phyloP scores from a whole-genome alignment of 1,140 invertebrate genomes.

The Stenopsyche tienmushanensis region DNA sequence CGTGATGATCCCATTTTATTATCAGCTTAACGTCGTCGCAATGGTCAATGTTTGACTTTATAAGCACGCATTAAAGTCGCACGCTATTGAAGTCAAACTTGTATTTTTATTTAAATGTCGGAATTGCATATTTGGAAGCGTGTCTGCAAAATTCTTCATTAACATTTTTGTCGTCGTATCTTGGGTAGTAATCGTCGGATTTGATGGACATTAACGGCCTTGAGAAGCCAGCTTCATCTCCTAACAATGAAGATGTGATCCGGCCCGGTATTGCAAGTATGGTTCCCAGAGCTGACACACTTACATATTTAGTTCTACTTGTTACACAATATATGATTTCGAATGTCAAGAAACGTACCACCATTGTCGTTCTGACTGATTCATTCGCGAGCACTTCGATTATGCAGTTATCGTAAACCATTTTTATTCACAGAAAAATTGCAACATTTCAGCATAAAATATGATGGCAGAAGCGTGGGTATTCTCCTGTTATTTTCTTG shows the following conservation, averaged over 20 bases:
- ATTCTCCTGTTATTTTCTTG: no score
- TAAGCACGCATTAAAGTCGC: no score
- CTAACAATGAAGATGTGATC: conserved; percentile 12
- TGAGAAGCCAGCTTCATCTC: background rate
- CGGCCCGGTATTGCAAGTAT: background rate
- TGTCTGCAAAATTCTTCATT: no score
- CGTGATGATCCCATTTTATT: background rate
- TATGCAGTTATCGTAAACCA: background rate
- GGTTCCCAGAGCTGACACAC: conserved; percentile 22
- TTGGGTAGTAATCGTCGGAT: background rate
- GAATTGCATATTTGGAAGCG: no score
- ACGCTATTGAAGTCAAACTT: background rate
- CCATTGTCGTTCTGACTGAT: conserved; percentile 15
- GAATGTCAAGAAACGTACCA: conserved; percentile 20
- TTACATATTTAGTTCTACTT: conserved; percentile 27
- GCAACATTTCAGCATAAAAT: no score
- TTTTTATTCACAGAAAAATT: no score
- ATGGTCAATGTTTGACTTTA: no score
- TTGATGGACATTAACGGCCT: background rate
- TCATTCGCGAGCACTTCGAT: background rate
- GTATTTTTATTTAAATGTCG: background rate
- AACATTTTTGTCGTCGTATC: no score
- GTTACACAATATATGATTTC: conserved; percentile 23
- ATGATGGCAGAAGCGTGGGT: no score
- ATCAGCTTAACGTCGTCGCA: background rate